phyloP scores from a whole-genome alignment of 2,888 invertebrate species.

The Macrophya annulata region DNA sequence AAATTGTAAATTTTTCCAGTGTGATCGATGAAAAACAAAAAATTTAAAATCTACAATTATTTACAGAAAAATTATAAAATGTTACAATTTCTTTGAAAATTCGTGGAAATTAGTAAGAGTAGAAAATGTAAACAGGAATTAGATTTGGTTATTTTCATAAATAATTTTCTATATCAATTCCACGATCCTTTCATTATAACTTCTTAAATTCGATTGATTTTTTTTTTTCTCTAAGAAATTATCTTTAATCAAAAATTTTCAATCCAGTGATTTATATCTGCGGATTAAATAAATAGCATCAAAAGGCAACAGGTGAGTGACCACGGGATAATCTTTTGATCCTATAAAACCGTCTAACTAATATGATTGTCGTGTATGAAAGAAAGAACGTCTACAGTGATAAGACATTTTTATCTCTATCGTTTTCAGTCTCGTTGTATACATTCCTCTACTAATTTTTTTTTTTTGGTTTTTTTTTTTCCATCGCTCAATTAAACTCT shows the following conservation, averaged over 20 bases:
- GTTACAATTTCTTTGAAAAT: no score
- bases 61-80: no score
- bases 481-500: constrained; percentile 3
- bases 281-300: neutral
- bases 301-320: neutral
- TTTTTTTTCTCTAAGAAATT: no score
- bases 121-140: no score
- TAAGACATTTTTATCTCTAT: neutral
- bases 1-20: no score
- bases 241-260: neutral
- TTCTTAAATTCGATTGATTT: no score
- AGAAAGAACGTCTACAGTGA: neutral
- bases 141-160: no score
- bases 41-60: no score
- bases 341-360: neutral
- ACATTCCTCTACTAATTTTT: neutral
- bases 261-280: neutral
- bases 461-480: neutral
- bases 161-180: no score
- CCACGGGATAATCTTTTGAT: neutral
- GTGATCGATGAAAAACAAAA: no score
- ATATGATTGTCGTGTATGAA: neutral
- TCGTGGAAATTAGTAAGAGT: no score
- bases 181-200: no score
- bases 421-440: neutral